Percentiles rank a stretch among this genome's conserved stretches.
These are phyloP conservation scores for Tenualosa thibaudeaui DNA, from an alignment of 2,797 vertebrate species.

Conservation along the genomic window DNA sequence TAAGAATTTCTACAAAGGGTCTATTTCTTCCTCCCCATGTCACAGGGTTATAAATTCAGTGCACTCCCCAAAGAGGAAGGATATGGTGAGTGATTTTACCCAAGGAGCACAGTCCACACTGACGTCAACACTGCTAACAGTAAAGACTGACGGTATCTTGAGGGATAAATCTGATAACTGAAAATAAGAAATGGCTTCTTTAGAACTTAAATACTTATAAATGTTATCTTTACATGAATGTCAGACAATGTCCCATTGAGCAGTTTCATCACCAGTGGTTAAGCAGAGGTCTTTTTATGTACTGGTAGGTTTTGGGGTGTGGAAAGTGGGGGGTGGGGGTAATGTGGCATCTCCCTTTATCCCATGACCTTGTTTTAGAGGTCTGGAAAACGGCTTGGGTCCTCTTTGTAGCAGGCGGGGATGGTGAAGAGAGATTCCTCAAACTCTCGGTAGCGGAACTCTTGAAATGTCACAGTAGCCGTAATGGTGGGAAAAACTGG, in stretches of 20 bases:
- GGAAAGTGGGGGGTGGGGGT: neutral
- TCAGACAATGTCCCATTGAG: neutral
- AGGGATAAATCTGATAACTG: neutral
- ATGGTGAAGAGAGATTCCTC: constrained; percentile 87
- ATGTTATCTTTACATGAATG: neutral
- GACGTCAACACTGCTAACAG: neutral
- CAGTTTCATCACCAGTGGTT: neutral
- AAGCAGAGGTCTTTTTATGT: neutral
- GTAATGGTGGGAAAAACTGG: constrained; percentile 97
- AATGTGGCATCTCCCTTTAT: constrained; percentile 12
- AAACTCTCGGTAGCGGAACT: constrained; percentile 91
- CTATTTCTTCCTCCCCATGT: neutral
- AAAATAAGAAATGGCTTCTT: constrained; percentile 11
- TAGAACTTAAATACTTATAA: constrained; percentile 1
- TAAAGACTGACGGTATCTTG: neutral
- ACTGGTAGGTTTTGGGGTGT: neutral
- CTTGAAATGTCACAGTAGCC: constrained; percentile 98
- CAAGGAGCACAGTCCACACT: neutral
- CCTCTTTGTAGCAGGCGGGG: constrained; percentile 91
- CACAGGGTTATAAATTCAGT: constrained; percentile 18
- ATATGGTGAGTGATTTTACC: constrained; percentile 10
- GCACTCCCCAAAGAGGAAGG: constrained; percentile 15
- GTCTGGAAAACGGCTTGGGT: constrained; percentile 93
- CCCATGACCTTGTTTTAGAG: constrained; percentile 67
- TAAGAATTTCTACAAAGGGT: constrained; percentile 22